Evolutionary conservation across 2,888 invertebrate genomes (phyloP).

Genomic region (Melinaea menophilus): DNA sequence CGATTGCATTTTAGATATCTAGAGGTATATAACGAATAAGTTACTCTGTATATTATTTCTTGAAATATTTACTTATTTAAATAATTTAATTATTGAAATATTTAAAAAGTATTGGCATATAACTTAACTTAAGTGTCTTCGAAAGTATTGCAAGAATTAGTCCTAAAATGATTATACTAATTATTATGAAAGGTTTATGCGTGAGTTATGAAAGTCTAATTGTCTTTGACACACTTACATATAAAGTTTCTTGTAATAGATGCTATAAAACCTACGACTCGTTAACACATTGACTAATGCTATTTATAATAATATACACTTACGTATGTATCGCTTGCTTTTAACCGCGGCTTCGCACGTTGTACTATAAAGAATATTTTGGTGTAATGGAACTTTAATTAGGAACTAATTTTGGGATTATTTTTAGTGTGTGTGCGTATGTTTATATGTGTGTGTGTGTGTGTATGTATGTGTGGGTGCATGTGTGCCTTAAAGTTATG

Average conservation of each 20-base stretch:
- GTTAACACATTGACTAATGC: slow-evolving; percentile 11
- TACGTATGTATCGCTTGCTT: not conserved
- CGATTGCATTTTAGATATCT: not conserved
- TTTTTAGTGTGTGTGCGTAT: too few relatives aligned
- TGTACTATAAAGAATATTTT: too few relatives aligned
- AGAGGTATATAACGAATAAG: not conserved
- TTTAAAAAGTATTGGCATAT: not conserved
- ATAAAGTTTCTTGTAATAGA: slow-evolving; percentile 34
- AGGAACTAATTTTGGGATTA: too few relatives aligned
- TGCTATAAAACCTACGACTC: slow-evolving; percentile 18
- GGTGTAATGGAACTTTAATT: too few relatives aligned
- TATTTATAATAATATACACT: not conserved
- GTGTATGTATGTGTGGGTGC: too few relatives aligned
- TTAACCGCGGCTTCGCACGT: too few relatives aligned
- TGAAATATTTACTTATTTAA: not conserved
- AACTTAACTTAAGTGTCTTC: too few relatives aligned
- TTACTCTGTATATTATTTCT: not conserved
- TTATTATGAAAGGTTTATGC: slow-evolving; percentile 9
- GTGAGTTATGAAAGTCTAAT: slow-evolving; percentile 48
- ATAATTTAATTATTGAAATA: not conserved
- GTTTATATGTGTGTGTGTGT: too few relatives aligned
- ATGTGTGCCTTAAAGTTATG: too few relatives aligned
- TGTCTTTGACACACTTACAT: slow-evolving; percentile 53
- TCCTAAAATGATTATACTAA: not conserved
- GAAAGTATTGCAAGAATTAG: too few relatives aligned